A percentile compares a stretch with the other conserved stretches of the same genome.
Conservation (phyloP, 2,888 invertebrate species). For the Leptothorax acervorum region DNA sequence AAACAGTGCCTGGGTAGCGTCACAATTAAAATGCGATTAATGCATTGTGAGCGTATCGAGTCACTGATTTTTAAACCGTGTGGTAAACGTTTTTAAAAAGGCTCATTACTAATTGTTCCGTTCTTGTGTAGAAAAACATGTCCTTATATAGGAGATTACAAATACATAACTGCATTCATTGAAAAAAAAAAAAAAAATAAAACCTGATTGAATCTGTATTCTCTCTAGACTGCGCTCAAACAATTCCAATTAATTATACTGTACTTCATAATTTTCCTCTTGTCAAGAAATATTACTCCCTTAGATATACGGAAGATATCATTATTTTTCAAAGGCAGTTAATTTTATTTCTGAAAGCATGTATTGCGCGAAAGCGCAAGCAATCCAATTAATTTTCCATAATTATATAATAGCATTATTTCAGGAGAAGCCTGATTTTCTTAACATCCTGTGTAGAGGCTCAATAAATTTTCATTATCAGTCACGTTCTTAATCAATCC, state of each 20-base stretch:
- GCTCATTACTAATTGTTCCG: conserved; percentile 28
- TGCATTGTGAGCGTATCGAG: conserved; percentile 12
- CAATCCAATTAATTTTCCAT: conserved; percentile 25
- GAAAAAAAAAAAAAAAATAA: neutral
- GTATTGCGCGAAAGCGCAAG: neutral
- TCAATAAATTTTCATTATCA: conserved; percentile 16
- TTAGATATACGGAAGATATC: neutral
- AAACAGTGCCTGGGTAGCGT: conserved; percentile 2
- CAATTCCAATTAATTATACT: neutral
- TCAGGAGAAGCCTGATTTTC: neutral
- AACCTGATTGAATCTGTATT: neutral
- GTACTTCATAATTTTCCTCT: neutral
- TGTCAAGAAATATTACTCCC: neutral
- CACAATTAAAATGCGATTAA: conserved; percentile 46
- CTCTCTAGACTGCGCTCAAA: neutral
- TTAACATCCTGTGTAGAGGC: neutral
- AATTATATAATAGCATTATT: neutral
- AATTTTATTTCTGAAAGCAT: neutral
- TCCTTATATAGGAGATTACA: neutral
- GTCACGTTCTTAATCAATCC: neutral
- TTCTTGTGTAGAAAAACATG: neutral
- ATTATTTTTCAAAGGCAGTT: conserved; percentile 7
- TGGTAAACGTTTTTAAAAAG: neutral
- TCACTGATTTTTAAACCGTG: conserved; percentile 8
- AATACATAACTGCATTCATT: neutral